Evolutionary conservation across 2,888 invertebrate genomes (phyloP), one percentile per base, ranked within the genome.

Genomic region (Cremastobaeus sp.): DNA sequence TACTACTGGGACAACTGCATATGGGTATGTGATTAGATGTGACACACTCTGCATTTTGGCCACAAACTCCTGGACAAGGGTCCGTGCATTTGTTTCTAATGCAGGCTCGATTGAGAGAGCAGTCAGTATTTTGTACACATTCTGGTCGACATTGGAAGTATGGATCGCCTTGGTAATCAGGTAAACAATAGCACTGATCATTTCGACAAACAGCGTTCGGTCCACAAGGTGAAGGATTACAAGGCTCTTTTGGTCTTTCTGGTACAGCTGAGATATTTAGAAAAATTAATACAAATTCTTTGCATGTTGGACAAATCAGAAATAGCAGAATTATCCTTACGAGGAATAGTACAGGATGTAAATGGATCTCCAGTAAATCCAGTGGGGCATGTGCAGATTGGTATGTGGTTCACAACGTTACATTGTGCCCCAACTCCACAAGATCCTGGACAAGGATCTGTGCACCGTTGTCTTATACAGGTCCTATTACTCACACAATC

Each of bases 311-410:
- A 17, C 1, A 17, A 17, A 6, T 37, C 6, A 20, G 15, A 20
- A 3, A 41, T 0, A 1, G 5, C 0, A 20, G 0, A 20, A 14
- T 18, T 32, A 52, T 57, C 28, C 60, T 54, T 55, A 69, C 69
- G 6, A 14, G 45, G 52, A 28, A 60, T 14, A 15, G 59, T 39
- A 17, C 69, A 69, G 6, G 45, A 45, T n/a, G 54, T 91, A 81
- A 95, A 94, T 28, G 95, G 94, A 91, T 95, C 94, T n/a, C 95
- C 95, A 0, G 92, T 93, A 80, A 91, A 93, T 21, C 93, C 93
- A 73, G 92, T 92, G 76, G 92, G 91, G 81, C 95, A 95, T 0
- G 92, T 92, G 84, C 95, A 95, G 35, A 94, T 92, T n/a, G 95
- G 94, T 30, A 94, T 91, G 85, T 95, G 95, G 84, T 94, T 94